Conservation (phyloP, 2,797 vertebrate species). For the Artibeus lituratus region DNA sequence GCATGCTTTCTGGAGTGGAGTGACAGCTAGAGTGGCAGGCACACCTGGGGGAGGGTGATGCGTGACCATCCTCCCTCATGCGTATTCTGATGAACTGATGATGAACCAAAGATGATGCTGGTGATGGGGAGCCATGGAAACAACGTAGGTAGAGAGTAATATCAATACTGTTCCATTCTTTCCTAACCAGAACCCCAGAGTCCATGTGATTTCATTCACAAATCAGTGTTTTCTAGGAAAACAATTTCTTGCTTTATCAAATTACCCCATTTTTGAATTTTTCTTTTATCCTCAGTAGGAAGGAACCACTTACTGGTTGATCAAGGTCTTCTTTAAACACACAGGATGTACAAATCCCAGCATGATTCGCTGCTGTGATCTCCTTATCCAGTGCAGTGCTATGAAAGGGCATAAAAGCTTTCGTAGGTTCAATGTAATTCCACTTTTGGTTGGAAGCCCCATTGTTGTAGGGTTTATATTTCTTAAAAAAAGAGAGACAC, state of each 20-base stretch:
- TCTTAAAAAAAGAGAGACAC: constrained; percentile 60
- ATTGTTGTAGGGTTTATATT: constrained; percentile 71
- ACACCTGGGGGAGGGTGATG: not conserved
- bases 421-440: constrained; percentile 65
- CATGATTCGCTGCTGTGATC: constrained; percentile 77
- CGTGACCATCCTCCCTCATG: not conserved
- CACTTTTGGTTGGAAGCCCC: constrained; percentile 80
- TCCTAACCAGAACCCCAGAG: not conserved
- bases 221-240: not conserved
- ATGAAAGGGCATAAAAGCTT: constrained; percentile 75
- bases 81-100: not conserved
- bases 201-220: not conserved
- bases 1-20: not conserved
- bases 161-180: not conserved
- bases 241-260: not conserved
- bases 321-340: constrained; percentile 68
- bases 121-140: not conserved
- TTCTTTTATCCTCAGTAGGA: not conserved
- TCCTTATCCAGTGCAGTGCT: constrained; percentile 76
- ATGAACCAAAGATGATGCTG: not conserved
- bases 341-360: constrained; percentile 77
- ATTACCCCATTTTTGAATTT: not conserved
- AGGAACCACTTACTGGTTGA: constrained; percentile 75
- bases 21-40: not conserved
- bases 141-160: not conserved